A percentile compares a stretch with the other conserved stretches of the same genome.
Evolutionary conservation across 1,140 invertebrate species (phyloP).

Genomic region (Brevipalpus yothersi): DNA sequence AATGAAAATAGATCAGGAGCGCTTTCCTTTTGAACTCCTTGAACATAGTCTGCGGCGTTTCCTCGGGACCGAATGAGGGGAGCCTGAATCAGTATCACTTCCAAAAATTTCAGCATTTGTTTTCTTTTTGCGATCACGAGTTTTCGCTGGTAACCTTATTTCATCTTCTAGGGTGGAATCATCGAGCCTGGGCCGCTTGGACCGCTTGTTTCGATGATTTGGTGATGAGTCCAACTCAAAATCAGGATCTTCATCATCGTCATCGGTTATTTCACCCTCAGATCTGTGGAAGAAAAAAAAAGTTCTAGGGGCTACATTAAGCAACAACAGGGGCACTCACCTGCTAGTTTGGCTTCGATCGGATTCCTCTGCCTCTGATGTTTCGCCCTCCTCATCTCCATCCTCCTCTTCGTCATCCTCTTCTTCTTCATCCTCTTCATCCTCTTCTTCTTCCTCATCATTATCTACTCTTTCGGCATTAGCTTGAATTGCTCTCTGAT

Average conservation of each 20-base stretch:
- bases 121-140: background rate
- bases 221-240: background rate
- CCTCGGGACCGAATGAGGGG: too few species aligned
- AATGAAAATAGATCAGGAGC: too few species aligned
- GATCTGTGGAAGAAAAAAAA: background rate
- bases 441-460: background rate
- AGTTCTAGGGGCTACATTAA: background rate
- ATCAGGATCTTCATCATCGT: background rate
- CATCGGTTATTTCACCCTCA: background rate
- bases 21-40: too few species aligned
- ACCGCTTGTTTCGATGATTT: background rate
- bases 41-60: too few species aligned
- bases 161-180: background rate
- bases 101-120: background rate
- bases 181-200: background rate
- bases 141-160: background rate
- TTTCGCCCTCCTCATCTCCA: background rate
- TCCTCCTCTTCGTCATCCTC: background rate
- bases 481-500: background rate
- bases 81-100: background rate
- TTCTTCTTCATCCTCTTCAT: background rate
- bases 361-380: background rate
- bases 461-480: background rate
- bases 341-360: background rate
- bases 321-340: background rate